Evolutionary conservation across 2,888 invertebrate genomes (phyloP).

Genomic region (Fragum whitleyi): DNA sequence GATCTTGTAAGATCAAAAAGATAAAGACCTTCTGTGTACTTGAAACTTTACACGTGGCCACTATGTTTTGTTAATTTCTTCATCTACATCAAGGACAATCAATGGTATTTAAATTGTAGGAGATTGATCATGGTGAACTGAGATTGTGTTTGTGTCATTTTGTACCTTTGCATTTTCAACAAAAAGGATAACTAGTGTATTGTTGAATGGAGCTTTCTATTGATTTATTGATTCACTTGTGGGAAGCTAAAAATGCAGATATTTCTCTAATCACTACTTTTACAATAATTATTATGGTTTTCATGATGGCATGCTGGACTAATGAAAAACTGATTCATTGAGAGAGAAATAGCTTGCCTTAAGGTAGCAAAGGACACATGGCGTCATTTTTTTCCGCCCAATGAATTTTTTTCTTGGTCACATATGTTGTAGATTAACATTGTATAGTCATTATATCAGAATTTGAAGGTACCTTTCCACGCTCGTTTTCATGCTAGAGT

Average conservation of each 20-base stretch:
- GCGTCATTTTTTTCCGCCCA: no score
- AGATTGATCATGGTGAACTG: not conserved
- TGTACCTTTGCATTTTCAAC: not conserved
- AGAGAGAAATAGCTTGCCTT: no score
- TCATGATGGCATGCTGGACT: no score
- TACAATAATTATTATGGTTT: no score
- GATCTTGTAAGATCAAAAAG: slow-evolving; percentile 28
- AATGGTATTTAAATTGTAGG: not conserved
- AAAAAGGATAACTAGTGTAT: not conserved
- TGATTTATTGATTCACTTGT: not conserved
- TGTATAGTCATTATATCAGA: no score
- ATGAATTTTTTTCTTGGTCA: no score
- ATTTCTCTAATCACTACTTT: no score
- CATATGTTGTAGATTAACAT: no score
- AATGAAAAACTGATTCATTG: no score
- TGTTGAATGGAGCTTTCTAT: not conserved
- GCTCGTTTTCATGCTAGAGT: no score
- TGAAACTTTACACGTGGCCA: slow-evolving; percentile 20
- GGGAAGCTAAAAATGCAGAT: not conserved
- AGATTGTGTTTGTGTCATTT: not conserved
- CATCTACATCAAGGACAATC: not conserved
- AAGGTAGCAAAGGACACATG: no score
- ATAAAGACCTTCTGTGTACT: slow-evolving; percentile 26
- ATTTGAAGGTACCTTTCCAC: no score
- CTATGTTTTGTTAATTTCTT: not conserved